Percentiles rank a stretch among this genome's conserved stretches.
Evolutionary conservation across 1,140 invertebrate genomes (phyloP).

Genomic region (Cotesia chilonis): DNA sequence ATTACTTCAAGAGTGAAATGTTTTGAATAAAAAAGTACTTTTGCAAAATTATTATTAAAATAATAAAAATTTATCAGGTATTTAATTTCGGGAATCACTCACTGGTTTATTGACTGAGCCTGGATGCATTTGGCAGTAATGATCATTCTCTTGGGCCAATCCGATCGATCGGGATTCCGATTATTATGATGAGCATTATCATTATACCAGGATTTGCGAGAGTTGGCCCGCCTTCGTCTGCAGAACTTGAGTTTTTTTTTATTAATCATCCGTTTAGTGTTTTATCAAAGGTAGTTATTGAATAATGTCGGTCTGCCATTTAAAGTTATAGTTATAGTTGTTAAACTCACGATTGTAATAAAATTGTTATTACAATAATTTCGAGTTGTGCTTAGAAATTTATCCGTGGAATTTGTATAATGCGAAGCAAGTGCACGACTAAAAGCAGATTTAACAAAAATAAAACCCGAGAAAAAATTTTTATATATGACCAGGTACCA

Average conservation of each 20-base stretch:
- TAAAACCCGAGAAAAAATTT: too few species aligned
- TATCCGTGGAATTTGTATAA: not conserved
- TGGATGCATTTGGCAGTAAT: conserved; percentile 18
- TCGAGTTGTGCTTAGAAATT: not conserved
- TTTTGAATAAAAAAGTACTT: too few species aligned
- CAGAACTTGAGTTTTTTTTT: not conserved
- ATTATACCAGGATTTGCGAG: conserved; percentile 57
- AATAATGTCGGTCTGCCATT: too few species aligned
- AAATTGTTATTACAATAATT: conserved; percentile 5
- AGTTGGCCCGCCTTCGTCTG: conserved; percentile 15
- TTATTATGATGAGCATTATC: conserved; percentile 63
- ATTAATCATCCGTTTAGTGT: too few species aligned
- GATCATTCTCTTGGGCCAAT: conserved; percentile 51
- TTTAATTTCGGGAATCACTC: too few species aligned
- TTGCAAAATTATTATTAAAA: too few species aligned
- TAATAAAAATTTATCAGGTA: too few species aligned
- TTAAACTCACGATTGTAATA: conserved; percentile 7
- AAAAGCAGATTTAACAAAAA: too few species aligned
- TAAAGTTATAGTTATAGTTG: not conserved
- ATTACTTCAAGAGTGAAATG: too few species aligned
- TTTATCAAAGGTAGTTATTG: too few species aligned
- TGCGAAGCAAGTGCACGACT: too few species aligned
- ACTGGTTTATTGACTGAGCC: not conserved
- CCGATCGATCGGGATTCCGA: conserved; percentile 64
- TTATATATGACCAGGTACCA: too few species aligned